Evolutionary conservation across 92 coral and sea anemone genomes (phyloP), one percentile per base, ranked within the genome.

Genomic region (Epizoanthus fatuus): DNA sequence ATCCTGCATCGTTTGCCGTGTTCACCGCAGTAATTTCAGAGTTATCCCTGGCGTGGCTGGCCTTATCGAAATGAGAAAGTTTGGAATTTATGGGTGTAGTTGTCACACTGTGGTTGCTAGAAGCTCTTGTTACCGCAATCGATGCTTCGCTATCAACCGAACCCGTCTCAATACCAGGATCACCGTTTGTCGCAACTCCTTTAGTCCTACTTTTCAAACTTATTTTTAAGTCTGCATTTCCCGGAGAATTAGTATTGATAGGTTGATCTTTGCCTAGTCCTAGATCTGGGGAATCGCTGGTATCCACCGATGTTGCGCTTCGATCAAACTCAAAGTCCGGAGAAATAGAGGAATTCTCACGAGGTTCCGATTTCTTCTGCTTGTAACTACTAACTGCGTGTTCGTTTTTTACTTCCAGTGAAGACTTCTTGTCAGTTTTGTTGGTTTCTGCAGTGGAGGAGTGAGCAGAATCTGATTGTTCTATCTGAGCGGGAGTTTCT

Each of bases 51-150:
- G n/a, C n/a, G n/a, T n/a, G n/a, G n/a, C n/a, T n/a, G 70, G 56
- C 63, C 64, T 44, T 22, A 77, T 77, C 70, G 19, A 77, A 59
- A 42, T 42, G 70, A 17, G 82, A 60, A 77, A 77, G 45, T 19
- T 77, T 62, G 20, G 82, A 77, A 39, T 40, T 77, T 14, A 45
- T 60, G 82, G 82, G 82, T 60, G 70, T 49, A 49, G 12, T 76
- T 76, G 81, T 44, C 44, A 77, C 56, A 54, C 42, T 62, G 56
- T 42, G 69, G 47, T 62, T 42, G 82, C 47, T 77, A 11, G 70
- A 47, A 42, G 56, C 82, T 42, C 53, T 22, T 38, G 52, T 77
- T 58, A 77, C 82, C 58, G 70, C 71, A 77, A 44, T 77, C 63
- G 47, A 8, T 7, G 2, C 53, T 12, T 49, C 53, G 53, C 13